Conservation (phyloP, 2,797 vertebrate species). For the Monodelphis domestica region DNA sequence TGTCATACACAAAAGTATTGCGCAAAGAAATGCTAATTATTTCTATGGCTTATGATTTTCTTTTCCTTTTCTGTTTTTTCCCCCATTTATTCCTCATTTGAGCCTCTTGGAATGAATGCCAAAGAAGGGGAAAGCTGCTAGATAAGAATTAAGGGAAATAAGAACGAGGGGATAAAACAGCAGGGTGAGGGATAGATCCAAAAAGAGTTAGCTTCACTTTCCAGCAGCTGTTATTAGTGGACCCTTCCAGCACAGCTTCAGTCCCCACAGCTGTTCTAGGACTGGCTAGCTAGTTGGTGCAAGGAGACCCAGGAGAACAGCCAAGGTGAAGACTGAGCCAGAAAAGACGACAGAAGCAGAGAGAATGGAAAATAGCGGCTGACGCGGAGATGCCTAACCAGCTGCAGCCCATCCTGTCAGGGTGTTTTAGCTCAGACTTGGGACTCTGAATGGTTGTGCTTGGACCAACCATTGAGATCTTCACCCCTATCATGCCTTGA, state of each 20-base stretch:
- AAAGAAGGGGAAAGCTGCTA: slow-evolving; percentile 15
- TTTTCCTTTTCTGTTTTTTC: slow-evolving; percentile 34
- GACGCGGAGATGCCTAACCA: neutral
- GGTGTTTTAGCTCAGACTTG: neutral
- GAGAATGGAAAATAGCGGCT: neutral
- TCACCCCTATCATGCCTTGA: neutral
- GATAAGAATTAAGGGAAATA: slow-evolving; percentile 3
- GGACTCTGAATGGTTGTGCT: neutral
- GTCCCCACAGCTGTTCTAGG: neutral
- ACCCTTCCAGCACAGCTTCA: neutral
- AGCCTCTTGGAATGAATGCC: slow-evolving; percentile 4
- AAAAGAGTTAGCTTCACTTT: neutral
- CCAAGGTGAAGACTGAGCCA: neutral
- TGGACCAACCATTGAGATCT: neutral
- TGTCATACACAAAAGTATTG: rapidly evolving
- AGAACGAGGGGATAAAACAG: neutral
- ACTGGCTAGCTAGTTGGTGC: neutral
- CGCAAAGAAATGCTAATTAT: rapidly evolving
- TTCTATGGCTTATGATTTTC: neutral
- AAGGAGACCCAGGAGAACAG: neutral
- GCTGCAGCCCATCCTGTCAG: neutral
- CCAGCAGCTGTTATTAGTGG: neutral
- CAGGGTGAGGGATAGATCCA: neutral
- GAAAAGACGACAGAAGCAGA: neutral
- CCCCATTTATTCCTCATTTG: slow-evolving; percentile 13